Percentiles rank a stretch among this genome's conserved stretches.
These are phyloP conservation scores for Chaetogeoica ovagalla DNA, from an alignment of 2,888 invertebrate species.

Conservation along the genomic window DNA sequence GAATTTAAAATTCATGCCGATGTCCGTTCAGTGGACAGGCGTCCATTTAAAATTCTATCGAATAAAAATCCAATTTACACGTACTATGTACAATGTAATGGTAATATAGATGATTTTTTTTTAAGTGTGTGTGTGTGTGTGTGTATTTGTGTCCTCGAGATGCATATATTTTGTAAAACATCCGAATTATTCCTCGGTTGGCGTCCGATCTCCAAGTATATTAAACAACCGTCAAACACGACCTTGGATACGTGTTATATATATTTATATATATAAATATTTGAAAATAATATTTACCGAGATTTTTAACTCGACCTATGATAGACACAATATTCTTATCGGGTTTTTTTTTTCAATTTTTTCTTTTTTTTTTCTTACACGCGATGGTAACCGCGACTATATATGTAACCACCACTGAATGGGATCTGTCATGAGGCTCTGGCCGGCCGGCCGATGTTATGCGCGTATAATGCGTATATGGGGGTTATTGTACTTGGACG, in stretches of 20 bases:
- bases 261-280: too few species aligned
- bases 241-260: slow-evolving; percentile 39
- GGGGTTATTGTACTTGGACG: slow-evolving; percentile 53
- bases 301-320: slow-evolving; percentile 39
- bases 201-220: slow-evolving; percentile 17
- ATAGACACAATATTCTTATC: slow-evolving; percentile 39
- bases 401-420: slow-evolving; percentile 52
- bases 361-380: slow-evolving; percentile 33
- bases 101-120: too few species aligned
- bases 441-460: slow-evolving; percentile 28
- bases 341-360: slow-evolving; percentile 42
- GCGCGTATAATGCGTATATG: slow-evolving; percentile 28
- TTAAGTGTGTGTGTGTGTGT: background rate
- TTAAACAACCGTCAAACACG: slow-evolving; percentile 36
- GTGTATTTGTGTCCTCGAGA: slow-evolving; percentile 11
- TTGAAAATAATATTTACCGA: slow-evolving; percentile 51
- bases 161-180: slow-evolving; percentile 20
- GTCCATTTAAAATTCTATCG: too few species aligned
- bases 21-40: too few species aligned
- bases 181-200: slow-evolving; percentile 18
- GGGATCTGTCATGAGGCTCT: slow-evolving; percentile 48
- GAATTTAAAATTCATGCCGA: too few species aligned
- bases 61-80: too few species aligned
- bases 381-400: slow-evolving; percentile 46
- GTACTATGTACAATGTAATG: too few species aligned